Evolutionary conservation across 2,797 vertebrate species (phyloP).

Genomic region (Syndactyla subalaris): DNA sequence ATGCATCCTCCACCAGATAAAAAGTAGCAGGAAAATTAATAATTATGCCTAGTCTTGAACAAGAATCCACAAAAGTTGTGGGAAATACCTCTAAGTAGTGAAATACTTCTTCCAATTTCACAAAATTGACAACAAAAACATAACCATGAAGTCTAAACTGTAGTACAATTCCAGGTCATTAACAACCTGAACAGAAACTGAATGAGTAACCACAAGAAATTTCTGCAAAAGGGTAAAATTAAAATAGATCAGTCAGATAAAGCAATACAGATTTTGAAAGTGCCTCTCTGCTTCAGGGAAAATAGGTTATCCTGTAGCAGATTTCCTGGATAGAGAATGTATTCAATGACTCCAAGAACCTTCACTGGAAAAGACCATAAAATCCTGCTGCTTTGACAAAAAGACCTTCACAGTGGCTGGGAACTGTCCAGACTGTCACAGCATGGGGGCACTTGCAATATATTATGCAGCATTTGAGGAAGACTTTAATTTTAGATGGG

Average conservation of each 20-base stretch:
- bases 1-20: neutral
- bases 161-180: neutral
- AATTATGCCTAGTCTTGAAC: neutral
- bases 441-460: neutral
- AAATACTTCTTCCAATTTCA: neutral
- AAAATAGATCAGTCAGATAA: neutral
- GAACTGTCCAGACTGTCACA: neutral
- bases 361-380: neutral
- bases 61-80: neutral
- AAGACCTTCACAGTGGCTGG: neutral
- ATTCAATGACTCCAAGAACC: neutral
- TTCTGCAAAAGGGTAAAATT: neutral
- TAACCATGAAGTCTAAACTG: neutral
- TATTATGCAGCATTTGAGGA: neutral
- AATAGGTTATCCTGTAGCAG: neutral
- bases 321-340: neutral
- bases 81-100: neutral
- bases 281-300: neutral
- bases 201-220: neutral
- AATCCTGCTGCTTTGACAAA: neutral
- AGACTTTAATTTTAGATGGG: neutral
- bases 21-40: neutral
- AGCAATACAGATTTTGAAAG: neutral
- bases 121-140: neutral
- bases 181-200: neutral